Conservation (phyloP, 2,113 vertebrate species). For the Morone saxatilis region DNA sequence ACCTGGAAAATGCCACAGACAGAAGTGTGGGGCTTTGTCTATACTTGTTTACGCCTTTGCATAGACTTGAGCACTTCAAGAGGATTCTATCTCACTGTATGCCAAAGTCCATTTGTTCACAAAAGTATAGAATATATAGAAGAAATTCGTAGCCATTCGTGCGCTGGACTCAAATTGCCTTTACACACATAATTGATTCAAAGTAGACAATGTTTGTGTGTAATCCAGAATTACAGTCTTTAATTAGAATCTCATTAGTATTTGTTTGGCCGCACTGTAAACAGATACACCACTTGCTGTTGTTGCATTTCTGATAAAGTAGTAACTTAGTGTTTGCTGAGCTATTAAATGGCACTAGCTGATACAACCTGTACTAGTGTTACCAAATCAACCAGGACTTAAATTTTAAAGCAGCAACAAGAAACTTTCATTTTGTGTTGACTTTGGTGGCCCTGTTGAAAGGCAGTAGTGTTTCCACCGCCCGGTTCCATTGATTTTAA, state of each 20-base stretch:
- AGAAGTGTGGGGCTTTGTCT: not conserved
- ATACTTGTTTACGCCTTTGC: not conserved
- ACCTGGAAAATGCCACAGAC: conserved; percentile 13
- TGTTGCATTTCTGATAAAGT: not conserved
- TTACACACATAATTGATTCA: not conserved
- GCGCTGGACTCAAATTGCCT: not conserved
- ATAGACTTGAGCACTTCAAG: not conserved
- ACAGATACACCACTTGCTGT: not conserved
- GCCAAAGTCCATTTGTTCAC: not conserved
- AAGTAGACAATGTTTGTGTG: not conserved
- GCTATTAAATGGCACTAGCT: not conserved
- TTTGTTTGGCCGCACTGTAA: not conserved
- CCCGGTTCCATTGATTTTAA: too few relatives aligned
- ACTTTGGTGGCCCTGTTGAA: too few relatives aligned
- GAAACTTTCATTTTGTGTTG: too few relatives aligned
- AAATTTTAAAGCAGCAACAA: not conserved
- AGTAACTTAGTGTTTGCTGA: not conserved
- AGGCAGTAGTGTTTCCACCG: too few relatives aligned
- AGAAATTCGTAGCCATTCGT: not conserved
- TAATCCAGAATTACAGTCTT: not conserved
- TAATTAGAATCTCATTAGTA: not conserved
- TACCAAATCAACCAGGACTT: not conserved
- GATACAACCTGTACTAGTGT: not conserved
- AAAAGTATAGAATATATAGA: not conserved
- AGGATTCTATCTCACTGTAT: not conserved